Evolutionary conservation across 2,113 vertebrate genomes (phyloP).

Genomic region (Tyrannus savana): DNA sequence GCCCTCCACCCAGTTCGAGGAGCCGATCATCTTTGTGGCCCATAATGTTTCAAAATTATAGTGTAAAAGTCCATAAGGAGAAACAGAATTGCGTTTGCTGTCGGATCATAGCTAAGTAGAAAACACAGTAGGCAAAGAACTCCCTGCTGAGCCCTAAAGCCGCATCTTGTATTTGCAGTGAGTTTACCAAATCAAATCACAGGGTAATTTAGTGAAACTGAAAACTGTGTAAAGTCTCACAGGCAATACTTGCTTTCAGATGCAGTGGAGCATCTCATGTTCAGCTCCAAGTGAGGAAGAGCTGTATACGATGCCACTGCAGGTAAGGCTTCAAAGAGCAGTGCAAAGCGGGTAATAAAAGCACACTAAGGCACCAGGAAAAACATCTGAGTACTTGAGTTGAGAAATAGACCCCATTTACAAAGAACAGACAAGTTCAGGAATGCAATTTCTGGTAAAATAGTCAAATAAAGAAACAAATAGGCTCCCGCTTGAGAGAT

Average conservation of each 20-base stretch:
- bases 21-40: background rate
- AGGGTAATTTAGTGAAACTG: conserved; percentile 5
- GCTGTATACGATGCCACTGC: background rate
- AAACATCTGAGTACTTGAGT: background rate
- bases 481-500: background rate
- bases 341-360: background rate
- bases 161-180: background rate
- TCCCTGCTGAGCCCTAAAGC: conserved; percentile 16
- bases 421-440: background rate
- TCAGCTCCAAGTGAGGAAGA: background rate
- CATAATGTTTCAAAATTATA: background rate
- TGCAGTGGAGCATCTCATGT: background rate
- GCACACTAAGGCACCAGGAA: background rate
- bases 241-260: background rate
- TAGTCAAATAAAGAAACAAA: conserved; percentile 26
- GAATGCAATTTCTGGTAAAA: background rate
- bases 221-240: background rate
- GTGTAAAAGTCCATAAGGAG: background rate
- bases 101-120: background rate
- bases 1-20: background rate
- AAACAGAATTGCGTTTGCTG: background rate
- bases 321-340: background rate
- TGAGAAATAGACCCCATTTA: background rate
- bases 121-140: background rate
- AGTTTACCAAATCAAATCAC: conserved; percentile 32